Base-by-base conservation (phyloP, 1,140 invertebrate species). In the Zaprionus davidi region DNA sequence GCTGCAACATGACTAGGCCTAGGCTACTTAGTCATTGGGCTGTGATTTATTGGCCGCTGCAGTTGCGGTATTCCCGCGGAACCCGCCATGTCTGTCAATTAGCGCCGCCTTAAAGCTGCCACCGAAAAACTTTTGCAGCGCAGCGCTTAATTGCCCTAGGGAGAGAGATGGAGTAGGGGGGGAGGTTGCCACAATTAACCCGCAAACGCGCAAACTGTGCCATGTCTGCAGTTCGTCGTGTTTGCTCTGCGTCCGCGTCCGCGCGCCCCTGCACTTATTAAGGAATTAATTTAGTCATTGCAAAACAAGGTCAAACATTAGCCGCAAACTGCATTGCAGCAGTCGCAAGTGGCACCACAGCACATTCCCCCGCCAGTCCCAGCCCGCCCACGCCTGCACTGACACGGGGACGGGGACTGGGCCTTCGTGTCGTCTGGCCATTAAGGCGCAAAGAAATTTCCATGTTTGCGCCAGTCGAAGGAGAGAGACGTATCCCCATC, bases 211-310 rank as follows among this genome's bases (percentile, higher is more conserved):
- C 65, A 80, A 83, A 82, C 72, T 83, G 74, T 83, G 82, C 76
- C 82, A 84, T 62, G 82, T 73, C 79, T 90, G 86, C 85, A 79
- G 76, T 90, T 90, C 84, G 84, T 88, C 69, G 67, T 76, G 70
- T 75, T 75, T 64, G 72, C 78, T 73, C 63, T 62, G 70, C 68
- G 76, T 49, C 60, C 56, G 28, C 44, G 20, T 53, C 31, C 31
- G 31, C 31, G 38, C 17, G 11, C 34, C 71, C 74, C 59, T 65
- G 56, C 82, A 81, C 86, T 90, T 90, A 90, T 90, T 90, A 90
- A 90, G 85, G 86, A 90, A 90, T 90, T 90, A 90, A 90, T 90
- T 90, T 90, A 90, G 82, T 90, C 85, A 90, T 90, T 90, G 81
- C 69, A 76, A 90, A 90, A 90, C 88, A 90, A 90, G 87, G 87